Evolutionary conservation across 2,797 vertebrate genomes (phyloP), one percentile per base, ranked within the genome.

Genomic region (Argyrosomus regius): DNA sequence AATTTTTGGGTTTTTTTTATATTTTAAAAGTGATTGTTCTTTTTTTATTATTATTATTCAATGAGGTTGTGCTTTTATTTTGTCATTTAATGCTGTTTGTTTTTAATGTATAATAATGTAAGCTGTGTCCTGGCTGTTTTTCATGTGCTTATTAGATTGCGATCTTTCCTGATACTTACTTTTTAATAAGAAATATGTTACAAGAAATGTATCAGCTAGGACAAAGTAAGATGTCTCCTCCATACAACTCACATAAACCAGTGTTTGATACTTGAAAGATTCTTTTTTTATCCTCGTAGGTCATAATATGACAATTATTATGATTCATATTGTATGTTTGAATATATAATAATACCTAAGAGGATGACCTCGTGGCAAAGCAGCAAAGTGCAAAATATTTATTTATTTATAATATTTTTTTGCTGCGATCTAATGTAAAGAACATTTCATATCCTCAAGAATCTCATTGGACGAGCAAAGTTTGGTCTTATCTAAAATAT

Each of bases 401-500:
- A 0, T 22, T 22, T 22, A 22, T 22, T 22, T 22, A 22, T 22
- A 22, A 22, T 24, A 53, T 16, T 26, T 26, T 46, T 28, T 43
- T 50, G 4, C 41, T 9, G 18, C 8, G 8, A 9, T 39, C 35
- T 5, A 52, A 45, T 50, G 18, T 4, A 24, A 0, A 41, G 9
- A 49, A 43, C 17, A 46, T 35, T 22, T 28, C 3, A 52, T 12
- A 75, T 82, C 83, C 83, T 84, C 45, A 76, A 78, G 54, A 75
- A 80, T 52, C 3, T 26, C 52, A 5, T 22, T 5, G 6, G 64
- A 7, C 4, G 45, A 75, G 31, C 16, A 54, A 35, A 71, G 78
- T 73, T 4, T 46, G 24, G 31, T 63, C 77, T 87, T 88, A 88
- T 92, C 92, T 88, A 71, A 91, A 77, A 83, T 63, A 83, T 85